These are phyloP conservation scores for Xenotilapia leptura DNA, from an alignment of 2,113 vertebrate genomes.

Conservation along the genomic window DNA sequence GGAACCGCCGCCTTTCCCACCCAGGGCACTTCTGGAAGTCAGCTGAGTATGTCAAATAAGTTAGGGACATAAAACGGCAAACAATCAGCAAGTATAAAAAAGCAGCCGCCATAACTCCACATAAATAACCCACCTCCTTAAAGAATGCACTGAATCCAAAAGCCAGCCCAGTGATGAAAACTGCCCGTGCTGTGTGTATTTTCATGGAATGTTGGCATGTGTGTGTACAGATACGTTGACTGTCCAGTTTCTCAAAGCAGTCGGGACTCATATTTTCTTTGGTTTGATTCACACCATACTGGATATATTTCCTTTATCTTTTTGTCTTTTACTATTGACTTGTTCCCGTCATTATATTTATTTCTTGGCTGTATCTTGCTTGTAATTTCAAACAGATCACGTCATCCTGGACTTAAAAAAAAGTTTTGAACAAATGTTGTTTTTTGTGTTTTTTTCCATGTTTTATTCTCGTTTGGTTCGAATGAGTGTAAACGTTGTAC, in stretches of 20 bases:
- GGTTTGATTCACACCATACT: conserved; percentile 52
- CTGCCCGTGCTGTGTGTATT: conserved; percentile 55
- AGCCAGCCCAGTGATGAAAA: conserved; percentile 59
- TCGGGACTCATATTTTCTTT: conserved; percentile 59
- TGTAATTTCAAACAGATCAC: conserved; percentile 42
- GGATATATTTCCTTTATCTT: conserved; percentile 29
- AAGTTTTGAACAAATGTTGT: conserved; percentile 57
- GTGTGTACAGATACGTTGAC: conserved; percentile 50
- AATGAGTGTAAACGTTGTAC: conserved; percentile 61
- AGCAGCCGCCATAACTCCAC: conserved; percentile 31
- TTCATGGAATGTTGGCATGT: conserved; percentile 59
- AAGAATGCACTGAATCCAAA: conserved; percentile 66
- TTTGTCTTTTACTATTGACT: conserved; percentile 36
- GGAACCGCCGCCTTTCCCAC: conserved; percentile 97
- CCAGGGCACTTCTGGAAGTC: conserved; percentile 99
- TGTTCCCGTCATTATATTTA: conserved; percentile 41
- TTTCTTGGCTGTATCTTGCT: conserved; percentile 49
- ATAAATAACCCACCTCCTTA: conserved; percentile 45
- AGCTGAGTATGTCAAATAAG: conserved; percentile 91
- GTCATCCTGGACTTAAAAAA: conserved; percentile 42
- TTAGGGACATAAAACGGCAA: conserved; percentile 55
- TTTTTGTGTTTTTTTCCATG: not conserved
- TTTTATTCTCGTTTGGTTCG: conserved; percentile 19
- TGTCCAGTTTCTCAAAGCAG: conserved; percentile 40
- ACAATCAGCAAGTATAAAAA: conserved; percentile 33